phyloP scores from a whole-genome alignment of 2,113 vertebrate species.

The Chascanopsetta lugubris region DNA sequence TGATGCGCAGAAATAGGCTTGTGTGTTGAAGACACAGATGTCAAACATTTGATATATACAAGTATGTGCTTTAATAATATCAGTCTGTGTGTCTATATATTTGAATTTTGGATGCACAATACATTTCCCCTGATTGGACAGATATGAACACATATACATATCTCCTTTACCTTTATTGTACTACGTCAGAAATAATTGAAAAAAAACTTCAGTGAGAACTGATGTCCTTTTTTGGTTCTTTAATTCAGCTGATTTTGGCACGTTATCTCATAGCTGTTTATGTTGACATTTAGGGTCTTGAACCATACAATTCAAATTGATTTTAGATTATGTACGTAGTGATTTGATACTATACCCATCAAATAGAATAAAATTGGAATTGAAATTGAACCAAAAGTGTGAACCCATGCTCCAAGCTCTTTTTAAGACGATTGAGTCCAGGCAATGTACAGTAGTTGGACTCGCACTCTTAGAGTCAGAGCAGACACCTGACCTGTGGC shows the following conservation, averaged over 20 bases:
- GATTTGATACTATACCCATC: neutral
- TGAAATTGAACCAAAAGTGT: neutral
- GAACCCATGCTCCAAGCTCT: neutral
- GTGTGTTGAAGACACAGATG: too few species aligned
- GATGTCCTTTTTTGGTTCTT: slow-evolving; percentile 1
- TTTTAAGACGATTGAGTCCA: neutral
- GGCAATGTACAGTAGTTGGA: neutral
- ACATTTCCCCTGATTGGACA: neutral
- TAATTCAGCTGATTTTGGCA: slow-evolving; percentile 10
- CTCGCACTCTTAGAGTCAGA: slow-evolving; percentile 1
- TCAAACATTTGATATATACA: too few species aligned
- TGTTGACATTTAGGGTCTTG: neutral
- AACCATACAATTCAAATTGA: neutral
- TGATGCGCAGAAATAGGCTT: too few species aligned
- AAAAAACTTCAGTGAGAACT: neutral
- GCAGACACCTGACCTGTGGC: slow-evolving; percentile 70
- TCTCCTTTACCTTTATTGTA: neutral
- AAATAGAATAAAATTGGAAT: neutral
- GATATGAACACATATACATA: neutral
- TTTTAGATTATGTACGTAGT: neutral
- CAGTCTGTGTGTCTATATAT: too few species aligned
- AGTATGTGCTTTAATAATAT: too few species aligned
- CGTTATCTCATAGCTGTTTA: neutral
- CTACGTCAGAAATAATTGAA: neutral
- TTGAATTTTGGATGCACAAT: too few species aligned